These are phyloP conservation scores for Corbicula japonica DNA, from an alignment of 2,888 invertebrate genomes.

Conservation along the genomic window DNA sequence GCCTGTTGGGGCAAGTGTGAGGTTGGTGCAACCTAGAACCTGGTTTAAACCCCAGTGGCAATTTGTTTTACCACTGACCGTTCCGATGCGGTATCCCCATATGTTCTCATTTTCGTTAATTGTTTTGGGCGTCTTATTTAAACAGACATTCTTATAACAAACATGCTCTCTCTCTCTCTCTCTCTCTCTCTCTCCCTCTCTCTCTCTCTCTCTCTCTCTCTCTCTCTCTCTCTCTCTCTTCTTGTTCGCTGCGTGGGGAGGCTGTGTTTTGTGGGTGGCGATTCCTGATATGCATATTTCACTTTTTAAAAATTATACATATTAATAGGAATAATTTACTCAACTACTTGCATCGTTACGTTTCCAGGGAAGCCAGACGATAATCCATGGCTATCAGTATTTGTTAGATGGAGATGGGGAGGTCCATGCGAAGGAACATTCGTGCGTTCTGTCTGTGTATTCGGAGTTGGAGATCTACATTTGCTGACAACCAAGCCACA, in stretches of 20 bases:
- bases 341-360: background rate
- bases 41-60: too few species aligned
- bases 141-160: too few species aligned
- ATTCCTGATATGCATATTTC: too few species aligned
- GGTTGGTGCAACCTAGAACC: too few species aligned
- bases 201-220: slow-evolving; percentile 41
- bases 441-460: slow-evolving; percentile 82
- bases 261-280: too few species aligned
- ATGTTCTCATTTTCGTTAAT: too few species aligned
- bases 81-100: too few species aligned
- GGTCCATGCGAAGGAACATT: slow-evolving; percentile 77
- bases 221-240: slow-evolving; percentile 40
- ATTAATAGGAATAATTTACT: background rate
- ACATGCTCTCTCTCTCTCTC: too few species aligned
- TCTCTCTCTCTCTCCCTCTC: slow-evolving; percentile 42
- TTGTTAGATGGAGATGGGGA: slow-evolving; percentile 79
- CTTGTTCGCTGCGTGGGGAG: slow-evolving; percentile 6
- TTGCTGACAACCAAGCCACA: slow-evolving; percentile 73
- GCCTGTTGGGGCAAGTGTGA: too few species aligned
- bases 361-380: slow-evolving; percentile 69
- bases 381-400: slow-evolving; percentile 80
- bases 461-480: slow-evolving; percentile 79
- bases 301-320: too few species aligned
- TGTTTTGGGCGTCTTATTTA: too few species aligned
- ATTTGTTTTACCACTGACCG: too few species aligned